Base-by-base conservation (phyloP, 2,888 invertebrate species). In the Xanthia togata region DNA sequence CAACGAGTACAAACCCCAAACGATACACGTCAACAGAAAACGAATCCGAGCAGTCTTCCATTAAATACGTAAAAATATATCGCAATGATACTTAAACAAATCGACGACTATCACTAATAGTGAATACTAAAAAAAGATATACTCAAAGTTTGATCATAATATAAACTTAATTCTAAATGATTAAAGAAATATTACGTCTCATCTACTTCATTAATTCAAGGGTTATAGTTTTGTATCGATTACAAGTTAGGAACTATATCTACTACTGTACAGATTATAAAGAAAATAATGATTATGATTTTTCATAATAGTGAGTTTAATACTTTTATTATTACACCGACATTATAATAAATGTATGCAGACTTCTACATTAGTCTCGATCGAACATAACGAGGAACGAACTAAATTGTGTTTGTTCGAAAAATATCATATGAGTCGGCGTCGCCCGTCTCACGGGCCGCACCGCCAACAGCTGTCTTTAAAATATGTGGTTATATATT, bases 151-250 rank as follows among this genome's bases (percentile, higher is more conserved):
- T 95, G 95, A 94, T 95, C 95, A 93, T 90, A 84, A 83, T 83
- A 84, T 90, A 89, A 89, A 92, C 90, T 93, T 92, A 94, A 90
- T 79, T 82, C 91, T 92, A 93, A 91, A 84, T 31, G 89, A 92
- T 92, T 90, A 89, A 90, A 91, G 92, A 92, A 93, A 93, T 93
- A 92, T 93, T 94, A 94, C 91, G 87, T 91, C 89, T 90, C 85
- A 80, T 60, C 93, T 95, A 94, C 87, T 90, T 94, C 93, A 95
- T 91, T 92, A 94, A 87, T 92, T 91, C 88, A 93, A 95, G 93
- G 96, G 93, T 95, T 96, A 96, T 93, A 94, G 92, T 94, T 94
- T 94, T 93, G 93, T 93, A 95, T 95, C 92, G 95, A 96, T 96
- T 96, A 96, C 91, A 95, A 90, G 91, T 95, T 94, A 96, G 96